Percentiles rank a stretch among this genome's conserved stretches.
Evolutionary conservation across 2,797 vertebrate species (phyloP).

Genomic region (Betta splendens): DNA sequence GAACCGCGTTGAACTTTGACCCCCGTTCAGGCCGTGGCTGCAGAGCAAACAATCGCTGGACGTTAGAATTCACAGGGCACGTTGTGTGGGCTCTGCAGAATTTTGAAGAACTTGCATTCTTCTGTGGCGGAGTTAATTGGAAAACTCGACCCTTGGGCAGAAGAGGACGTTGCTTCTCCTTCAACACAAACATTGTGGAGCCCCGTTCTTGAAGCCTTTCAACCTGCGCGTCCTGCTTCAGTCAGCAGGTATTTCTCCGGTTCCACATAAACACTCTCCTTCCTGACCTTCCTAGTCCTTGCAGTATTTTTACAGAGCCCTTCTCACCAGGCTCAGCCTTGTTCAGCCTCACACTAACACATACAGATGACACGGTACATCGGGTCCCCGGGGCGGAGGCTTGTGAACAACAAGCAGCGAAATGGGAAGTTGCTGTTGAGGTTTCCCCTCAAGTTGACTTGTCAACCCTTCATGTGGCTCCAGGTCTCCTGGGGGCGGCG

Average conservation of each 20-base stretch:
- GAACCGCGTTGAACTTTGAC: no score
- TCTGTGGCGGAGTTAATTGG: not conserved
- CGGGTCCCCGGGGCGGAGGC: constrained; percentile 34
- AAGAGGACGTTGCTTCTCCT: not conserved
- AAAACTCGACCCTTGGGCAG: constrained; percentile 9
- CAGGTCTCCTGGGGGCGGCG: constrained; percentile 35
- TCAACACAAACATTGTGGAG: not conserved
- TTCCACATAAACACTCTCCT: constrained; percentile 2
- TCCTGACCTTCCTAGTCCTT: constrained; percentile 28
- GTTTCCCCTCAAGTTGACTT: constrained; percentile 54
- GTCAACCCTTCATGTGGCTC: constrained; percentile 31
- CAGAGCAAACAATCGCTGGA: no score
- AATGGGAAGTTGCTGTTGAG: constrained; percentile 41
- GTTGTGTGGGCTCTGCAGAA: not conserved
- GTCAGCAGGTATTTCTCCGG: not conserved
- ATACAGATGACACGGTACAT: constrained; percentile 27
- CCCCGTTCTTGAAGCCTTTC: constrained; percentile 1
- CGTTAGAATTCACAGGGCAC: no score
- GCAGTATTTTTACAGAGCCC: constrained; percentile 21
- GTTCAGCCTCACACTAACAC: constrained; percentile 33
- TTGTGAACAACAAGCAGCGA: constrained; percentile 35
- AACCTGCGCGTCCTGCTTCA: not conserved
- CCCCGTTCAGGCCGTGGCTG: no score
- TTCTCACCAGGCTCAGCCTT: constrained; percentile 22
- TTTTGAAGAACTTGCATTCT: not conserved